Conservation (phyloP, 2,113 vertebrate species). For the Oryzias curvinotus region DNA sequence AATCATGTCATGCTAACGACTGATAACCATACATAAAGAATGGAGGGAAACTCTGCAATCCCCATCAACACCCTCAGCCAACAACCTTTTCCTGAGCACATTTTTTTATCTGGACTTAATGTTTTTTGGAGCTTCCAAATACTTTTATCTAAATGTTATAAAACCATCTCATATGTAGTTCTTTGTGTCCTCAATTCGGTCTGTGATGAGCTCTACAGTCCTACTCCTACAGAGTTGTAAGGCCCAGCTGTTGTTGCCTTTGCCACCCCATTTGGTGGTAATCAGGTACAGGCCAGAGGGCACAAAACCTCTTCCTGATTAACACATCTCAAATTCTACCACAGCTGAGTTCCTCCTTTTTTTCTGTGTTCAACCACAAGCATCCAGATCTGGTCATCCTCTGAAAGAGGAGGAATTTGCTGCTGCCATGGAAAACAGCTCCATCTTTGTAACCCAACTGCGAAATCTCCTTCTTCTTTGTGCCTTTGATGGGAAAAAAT, state of each 20-base stretch:
- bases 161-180: slow-evolving; percentile 12
- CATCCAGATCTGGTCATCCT: slow-evolving; percentile 45
- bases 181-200: slow-evolving; percentile 20
- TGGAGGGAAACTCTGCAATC: slow-evolving; percentile 19
- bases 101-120: background rate
- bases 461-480: slow-evolving; percentile 14
- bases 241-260: slow-evolving; percentile 70
- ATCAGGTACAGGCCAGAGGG: slow-evolving; percentile 92
- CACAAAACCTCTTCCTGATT: slow-evolving; percentile 94
- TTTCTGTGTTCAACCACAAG: slow-evolving; percentile 48
- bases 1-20: slow-evolving; percentile 34
- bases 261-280: slow-evolving; percentile 87
- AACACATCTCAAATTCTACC: slow-evolving; percentile 89
- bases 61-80: slow-evolving; percentile 35
- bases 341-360: slow-evolving; percentile 82
- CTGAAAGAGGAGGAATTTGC: slow-evolving; percentile 45
- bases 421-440: slow-evolving; percentile 44
- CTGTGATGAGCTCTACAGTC: slow-evolving; percentile 40
- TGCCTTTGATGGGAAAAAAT: slow-evolving; percentile 42
- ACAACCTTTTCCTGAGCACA: slow-evolving; percentile 23
- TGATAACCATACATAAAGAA: slow-evolving; percentile 37
- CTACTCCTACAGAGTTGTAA: slow-evolving; percentile 67
- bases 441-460: slow-evolving; percentile 62
- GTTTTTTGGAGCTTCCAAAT: background rate
- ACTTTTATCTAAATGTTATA: slow-evolving; percentile 11